These are phyloP conservation scores for Ariolimax columbianus DNA, from an alignment of 2,888 invertebrate species.

Conservation along the genomic window DNA sequence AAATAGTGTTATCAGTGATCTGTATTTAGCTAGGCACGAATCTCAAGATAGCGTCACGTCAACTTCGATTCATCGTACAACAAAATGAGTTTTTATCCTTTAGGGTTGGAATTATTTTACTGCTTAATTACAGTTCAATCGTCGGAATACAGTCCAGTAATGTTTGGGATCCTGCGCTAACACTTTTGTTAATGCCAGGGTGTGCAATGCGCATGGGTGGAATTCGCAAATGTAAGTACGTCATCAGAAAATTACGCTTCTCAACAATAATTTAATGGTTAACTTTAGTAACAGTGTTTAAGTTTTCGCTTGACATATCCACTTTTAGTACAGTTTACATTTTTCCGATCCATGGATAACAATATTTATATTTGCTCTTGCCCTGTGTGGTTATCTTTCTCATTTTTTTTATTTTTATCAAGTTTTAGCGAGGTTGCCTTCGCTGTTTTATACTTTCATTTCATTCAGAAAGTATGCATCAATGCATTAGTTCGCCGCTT, in stretches of 20 bases:
- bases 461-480: too few species aligned
- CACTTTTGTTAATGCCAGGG: not conserved
- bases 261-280: not conserved
- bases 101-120: not conserved
- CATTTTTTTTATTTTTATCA: too few species aligned
- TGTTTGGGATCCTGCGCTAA: not conserved
- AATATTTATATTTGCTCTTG: too few species aligned
- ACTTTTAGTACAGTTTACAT: too few species aligned
- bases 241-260: not conserved
- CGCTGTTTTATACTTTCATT: too few species aligned
- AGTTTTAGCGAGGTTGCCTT: too few species aligned
- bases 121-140: not conserved
- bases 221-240: not conserved
- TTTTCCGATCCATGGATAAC: too few species aligned
- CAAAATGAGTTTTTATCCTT: not conserved
- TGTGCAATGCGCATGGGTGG: not conserved
- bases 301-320: too few species aligned
- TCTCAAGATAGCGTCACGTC: not conserved
- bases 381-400: too few species aligned
- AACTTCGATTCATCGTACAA: slow-evolving; percentile 10
- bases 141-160: not conserved
- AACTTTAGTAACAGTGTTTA: not conserved
- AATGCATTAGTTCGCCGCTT: too few species aligned
- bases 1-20: not conserved
- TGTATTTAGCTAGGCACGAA: not conserved